Conservation (phyloP, 2,797 vertebrate species). For the Lagocephalus sceleratus region DNA sequence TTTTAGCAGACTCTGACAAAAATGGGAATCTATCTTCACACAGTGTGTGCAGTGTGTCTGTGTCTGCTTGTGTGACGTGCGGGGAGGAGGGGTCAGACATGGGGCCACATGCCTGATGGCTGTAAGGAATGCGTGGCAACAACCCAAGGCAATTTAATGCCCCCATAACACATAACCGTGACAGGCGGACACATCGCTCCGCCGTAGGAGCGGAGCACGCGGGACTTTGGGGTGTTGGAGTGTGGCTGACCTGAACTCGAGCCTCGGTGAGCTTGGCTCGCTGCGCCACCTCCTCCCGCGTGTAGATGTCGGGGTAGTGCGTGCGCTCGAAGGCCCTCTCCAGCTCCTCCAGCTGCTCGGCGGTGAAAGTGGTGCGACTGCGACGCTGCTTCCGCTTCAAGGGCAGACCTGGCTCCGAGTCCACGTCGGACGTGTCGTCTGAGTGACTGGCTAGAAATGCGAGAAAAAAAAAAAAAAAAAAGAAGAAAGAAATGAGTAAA, state of each 20-base stretch:
- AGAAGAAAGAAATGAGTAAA: slow-evolving; percentile 1
- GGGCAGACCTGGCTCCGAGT: slow-evolving; percentile 94
- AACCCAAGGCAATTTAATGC: slow-evolving; percentile 81
- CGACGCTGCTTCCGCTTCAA: slow-evolving; percentile 96
- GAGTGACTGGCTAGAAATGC: slow-evolving; percentile 85
- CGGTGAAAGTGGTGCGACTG: slow-evolving; percentile 95
- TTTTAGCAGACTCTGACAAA: slow-evolving; percentile 34
- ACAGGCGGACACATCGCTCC: slow-evolving; percentile 55
- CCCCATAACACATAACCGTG: slow-evolving; percentile 77
- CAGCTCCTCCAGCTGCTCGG: slow-evolving; percentile 95
- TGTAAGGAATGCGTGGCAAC: slow-evolving; percentile 66
- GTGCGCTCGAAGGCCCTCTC: slow-evolving; percentile 97
- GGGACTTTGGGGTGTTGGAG: neutral
- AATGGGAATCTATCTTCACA: slow-evolving; percentile 45
- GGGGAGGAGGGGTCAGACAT: slow-evolving; percentile 8
- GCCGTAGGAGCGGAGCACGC: slow-evolving; percentile 9
- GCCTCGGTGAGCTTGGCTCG: slow-evolving; percentile 97
- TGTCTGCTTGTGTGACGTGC: slow-evolving; percentile 17
- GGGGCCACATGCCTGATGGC: slow-evolving; percentile 35
- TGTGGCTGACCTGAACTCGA: slow-evolving; percentile 87
- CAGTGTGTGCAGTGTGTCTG: slow-evolving; percentile 50
- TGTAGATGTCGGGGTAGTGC: slow-evolving; percentile 98
- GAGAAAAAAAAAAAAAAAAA: slow-evolving; percentile 34
- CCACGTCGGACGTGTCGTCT: slow-evolving; percentile 95
- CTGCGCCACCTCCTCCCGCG: slow-evolving; percentile 94